Evolutionary conservation across 2,888 invertebrate genomes (phyloP).

Genomic region (Ophion costatus): DNA sequence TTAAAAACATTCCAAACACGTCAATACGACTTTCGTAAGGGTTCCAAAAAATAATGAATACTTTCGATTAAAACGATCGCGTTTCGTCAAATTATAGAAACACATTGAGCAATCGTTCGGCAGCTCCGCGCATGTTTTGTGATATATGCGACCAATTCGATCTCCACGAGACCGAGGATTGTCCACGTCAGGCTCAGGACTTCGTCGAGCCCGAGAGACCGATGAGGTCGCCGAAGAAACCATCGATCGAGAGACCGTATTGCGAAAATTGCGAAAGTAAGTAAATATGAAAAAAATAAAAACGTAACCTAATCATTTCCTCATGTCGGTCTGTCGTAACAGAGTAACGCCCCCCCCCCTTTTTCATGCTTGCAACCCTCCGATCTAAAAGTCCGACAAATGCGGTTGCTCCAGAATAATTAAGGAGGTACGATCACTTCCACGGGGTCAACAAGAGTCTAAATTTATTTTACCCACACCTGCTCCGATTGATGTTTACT

Average conservation of each 20-base stretch:
- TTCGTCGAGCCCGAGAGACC: conserved; percentile 85
- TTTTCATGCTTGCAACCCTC: neutral
- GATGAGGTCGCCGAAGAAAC: conserved; percentile 79
- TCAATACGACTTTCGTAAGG: neutral
- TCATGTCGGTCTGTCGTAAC: neutral
- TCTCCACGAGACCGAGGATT: conserved; percentile 98
- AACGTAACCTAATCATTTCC: neutral
- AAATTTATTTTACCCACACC: too few species aligned
- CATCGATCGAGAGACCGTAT: conserved; percentile 88
- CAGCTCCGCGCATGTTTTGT: conserved; percentile 95
- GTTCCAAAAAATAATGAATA: neutral
- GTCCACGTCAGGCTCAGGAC: conserved; percentile 91
- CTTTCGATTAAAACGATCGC: neutral
- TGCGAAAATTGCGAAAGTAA: conserved; percentile 97
- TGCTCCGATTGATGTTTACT: too few species aligned
- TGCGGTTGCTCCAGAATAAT: too few species aligned
- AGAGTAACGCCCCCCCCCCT: too few species aligned
- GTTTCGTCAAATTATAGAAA: conserved; percentile 68
- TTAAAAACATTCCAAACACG: neutral
- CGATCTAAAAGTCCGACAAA: too few species aligned
- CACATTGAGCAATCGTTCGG: conserved; percentile 80
- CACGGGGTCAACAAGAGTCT: too few species aligned
- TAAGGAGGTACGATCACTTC: too few species aligned
- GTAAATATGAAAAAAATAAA: conserved; percentile 56
- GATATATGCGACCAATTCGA: conserved; percentile 99